Evolutionary conservation across 2,888 invertebrate genomes (phyloP).

Genomic region (Habroteleia sp.): DNA sequence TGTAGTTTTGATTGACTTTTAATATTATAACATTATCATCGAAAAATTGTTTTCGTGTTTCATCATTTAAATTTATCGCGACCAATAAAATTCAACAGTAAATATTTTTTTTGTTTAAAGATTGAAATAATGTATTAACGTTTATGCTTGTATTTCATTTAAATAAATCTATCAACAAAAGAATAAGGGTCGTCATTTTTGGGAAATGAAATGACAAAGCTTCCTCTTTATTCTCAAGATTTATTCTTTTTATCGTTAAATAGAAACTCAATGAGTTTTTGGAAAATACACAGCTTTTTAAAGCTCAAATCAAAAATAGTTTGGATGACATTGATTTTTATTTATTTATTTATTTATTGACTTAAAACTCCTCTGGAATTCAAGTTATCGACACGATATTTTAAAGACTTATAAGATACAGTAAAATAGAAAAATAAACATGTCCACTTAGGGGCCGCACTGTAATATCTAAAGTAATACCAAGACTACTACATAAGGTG

Average conservation of each 20-base stretch:
- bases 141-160: slow-evolving; percentile 38
- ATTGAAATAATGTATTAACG: slow-evolving; percentile 27
- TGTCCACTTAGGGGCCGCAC: background rate
- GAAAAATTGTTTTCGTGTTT: too few relatives aligned
- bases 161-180: slow-evolving; percentile 32
- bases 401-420: slow-evolving; percentile 39
- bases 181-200: too few relatives aligned
- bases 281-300: slow-evolving; percentile 13
- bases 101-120: too few relatives aligned
- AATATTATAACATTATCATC: background rate
- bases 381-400: too few relatives aligned
- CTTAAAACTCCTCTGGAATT: slow-evolving; percentile 3
- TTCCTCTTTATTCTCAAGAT: too few relatives aligned
- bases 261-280: too few relatives aligned
- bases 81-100: too few relatives aligned
- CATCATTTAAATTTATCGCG: too few relatives aligned
- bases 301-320: slow-evolving; percentile 2
- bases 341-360: too few relatives aligned
- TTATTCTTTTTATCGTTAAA: too few relatives aligned
- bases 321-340: slow-evolving; percentile 18
- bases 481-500: slow-evolving; percentile 29
- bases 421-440: slow-evolving; percentile 50
- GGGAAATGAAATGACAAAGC: too few relatives aligned
- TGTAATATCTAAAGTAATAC: slow-evolving; percentile 37
- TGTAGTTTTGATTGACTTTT: slow-evolving; percentile 4